A percentile compares a stretch with the other conserved stretches of the same genome.
phyloP scores from a whole-genome alignment of 2,888 invertebrate species.

The Halocaridina rubra region DNA sequence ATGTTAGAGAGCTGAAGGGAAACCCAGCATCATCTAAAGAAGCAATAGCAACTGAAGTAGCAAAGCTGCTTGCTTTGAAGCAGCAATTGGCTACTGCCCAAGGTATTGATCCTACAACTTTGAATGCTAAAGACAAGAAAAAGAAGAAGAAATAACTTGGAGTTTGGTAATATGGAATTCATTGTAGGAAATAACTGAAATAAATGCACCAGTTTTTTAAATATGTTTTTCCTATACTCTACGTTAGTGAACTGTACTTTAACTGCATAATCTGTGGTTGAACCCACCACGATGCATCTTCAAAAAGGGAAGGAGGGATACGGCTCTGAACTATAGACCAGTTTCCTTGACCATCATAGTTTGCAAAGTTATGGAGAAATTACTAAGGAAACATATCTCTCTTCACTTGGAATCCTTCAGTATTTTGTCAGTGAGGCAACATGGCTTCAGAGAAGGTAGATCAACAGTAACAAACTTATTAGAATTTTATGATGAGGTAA shows the following conservation, averaged over 20 bases:
- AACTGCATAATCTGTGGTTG: too few species aligned
- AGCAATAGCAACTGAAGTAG: constrained; percentile 83
- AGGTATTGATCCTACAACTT: constrained; percentile 44
- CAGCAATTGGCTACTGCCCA: constrained; percentile 72
- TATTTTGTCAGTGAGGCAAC: too few species aligned
- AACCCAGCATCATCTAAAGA: constrained; percentile 78
- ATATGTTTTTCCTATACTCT: background rate
- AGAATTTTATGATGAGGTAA: too few species aligned
- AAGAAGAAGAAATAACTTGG: constrained; percentile 49
- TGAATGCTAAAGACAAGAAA: constrained; percentile 36
- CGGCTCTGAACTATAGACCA: too few species aligned
- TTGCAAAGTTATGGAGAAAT: too few species aligned
- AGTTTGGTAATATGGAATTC: background rate
- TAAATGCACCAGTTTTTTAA: background rate
- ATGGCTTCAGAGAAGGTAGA: too few species aligned
- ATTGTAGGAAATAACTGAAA: background rate
- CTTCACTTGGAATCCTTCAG: too few species aligned
- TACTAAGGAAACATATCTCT: too few species aligned
- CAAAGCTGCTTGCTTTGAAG: constrained; percentile 80
- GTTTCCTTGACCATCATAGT: too few species aligned
- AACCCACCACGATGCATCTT: too few species aligned
- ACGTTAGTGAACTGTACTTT: background rate
- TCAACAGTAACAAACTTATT: too few species aligned
- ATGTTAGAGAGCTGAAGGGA: constrained; percentile 82
- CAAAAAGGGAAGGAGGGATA: too few species aligned